A percentile compares a stretch with the other conserved stretches of the same genome.
These are phyloP conservation scores for Pteronura brasiliensis DNA, from an alignment of 2,113 vertebrate species.

Conservation along the genomic window DNA sequence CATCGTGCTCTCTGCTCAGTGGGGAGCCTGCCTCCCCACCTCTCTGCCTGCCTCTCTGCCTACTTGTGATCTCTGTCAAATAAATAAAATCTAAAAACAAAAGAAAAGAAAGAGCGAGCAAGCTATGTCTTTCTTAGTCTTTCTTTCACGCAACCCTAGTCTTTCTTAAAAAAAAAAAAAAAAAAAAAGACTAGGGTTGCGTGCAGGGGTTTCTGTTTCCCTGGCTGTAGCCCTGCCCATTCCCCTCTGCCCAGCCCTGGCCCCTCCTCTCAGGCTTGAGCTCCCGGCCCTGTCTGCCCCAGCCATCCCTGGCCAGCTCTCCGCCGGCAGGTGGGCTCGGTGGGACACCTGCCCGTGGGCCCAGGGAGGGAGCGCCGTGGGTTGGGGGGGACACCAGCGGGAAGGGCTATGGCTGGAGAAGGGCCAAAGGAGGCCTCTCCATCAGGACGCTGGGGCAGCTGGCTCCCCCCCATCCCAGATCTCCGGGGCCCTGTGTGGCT, in stretches of 20 bases:
- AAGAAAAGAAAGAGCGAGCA: too few species aligned
- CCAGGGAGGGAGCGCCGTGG: background rate
- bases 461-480: background rate
- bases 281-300: too few species aligned
- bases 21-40: too few species aligned
- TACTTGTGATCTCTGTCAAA: too few species aligned
- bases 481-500: background rate
- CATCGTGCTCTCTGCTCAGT: too few species aligned
- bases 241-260: background rate
- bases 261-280: background rate
- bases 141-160: too few species aligned
- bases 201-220: background rate
- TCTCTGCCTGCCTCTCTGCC: too few species aligned
- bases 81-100: too few species aligned
- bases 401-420: background rate
- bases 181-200: background rate
- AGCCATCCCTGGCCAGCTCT: background rate
- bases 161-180: too few species aligned
- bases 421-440: background rate
- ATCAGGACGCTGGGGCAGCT: too few species aligned
- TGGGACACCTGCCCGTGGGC: background rate
- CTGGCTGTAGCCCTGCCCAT: background rate
- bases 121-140: too few species aligned
- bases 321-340: background rate
- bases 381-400: accelerated